Evolutionary conservation across 2,113 vertebrate species (phyloP).

Genomic region (Centropus unirufus): DNA sequence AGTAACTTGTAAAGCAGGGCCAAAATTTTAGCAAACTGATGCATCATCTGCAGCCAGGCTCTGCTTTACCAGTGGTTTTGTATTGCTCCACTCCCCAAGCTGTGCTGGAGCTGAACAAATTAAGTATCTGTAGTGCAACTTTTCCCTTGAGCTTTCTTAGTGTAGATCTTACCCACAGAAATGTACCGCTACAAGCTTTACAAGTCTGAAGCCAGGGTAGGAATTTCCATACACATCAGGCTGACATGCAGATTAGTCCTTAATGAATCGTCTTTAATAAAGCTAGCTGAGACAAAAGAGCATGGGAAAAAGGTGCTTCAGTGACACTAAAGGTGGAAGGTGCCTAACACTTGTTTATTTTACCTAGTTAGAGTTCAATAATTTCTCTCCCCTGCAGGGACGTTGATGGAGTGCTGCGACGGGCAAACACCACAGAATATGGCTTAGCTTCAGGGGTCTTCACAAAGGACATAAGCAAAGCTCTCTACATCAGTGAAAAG

Average conservation of each 20-base stretch:
- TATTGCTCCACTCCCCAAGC: neutral
- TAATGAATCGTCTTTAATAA: neutral
- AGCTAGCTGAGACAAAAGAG: neutral
- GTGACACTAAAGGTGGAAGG: neutral
- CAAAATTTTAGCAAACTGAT: neutral
- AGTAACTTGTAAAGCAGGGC: neutral
- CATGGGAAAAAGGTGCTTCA: neutral
- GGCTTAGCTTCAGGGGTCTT: conserved; percentile 96
- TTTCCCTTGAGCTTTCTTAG: neutral
- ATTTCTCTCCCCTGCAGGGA: conserved; percentile 77
- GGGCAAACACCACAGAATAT: conserved; percentile 93
- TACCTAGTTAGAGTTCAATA: neutral
- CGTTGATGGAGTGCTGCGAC: conserved; percentile 86
- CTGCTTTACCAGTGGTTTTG: neutral
- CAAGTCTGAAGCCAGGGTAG: neutral
- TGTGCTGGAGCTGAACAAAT: neutral
- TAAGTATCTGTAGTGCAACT: neutral
- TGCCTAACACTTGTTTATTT: neutral
- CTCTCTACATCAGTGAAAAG: conserved; percentile 93
- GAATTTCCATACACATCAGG: neutral
- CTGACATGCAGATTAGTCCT: neutral
- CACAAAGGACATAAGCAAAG: conserved; percentile 94
- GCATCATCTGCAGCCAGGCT: neutral
- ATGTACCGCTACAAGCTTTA: neutral
- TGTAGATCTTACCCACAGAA: neutral